Percentiles rank a stretch among this genome's conserved stretches.
Evolutionary conservation across 2,113 vertebrate genomes (phyloP).

Genomic region (Cynopterus brachyotis): DNA sequence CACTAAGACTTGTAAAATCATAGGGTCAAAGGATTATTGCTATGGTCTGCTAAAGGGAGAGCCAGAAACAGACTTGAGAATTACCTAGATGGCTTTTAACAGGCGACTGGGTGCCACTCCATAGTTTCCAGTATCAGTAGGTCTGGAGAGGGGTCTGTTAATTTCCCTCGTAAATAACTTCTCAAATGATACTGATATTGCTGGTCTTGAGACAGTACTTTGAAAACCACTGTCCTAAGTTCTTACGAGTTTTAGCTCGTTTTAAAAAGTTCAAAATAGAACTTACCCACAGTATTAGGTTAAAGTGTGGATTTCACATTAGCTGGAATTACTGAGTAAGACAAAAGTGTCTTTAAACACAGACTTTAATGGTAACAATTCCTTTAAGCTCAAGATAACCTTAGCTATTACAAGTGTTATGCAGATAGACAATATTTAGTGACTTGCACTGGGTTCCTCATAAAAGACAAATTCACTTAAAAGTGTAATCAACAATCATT

Average conservation of each 20-base stretch:
- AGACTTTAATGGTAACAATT: slow-evolving; percentile 79
- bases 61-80: neutral
- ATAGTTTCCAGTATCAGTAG: neutral
- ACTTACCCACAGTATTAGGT: neutral
- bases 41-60: neutral
- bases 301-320: slow-evolving; percentile 53
- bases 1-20: neutral
- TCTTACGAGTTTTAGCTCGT: neutral
- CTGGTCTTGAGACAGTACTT: neutral
- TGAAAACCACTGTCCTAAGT: neutral
- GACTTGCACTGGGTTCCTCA: slow-evolving; percentile 76
- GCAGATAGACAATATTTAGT: slow-evolving; percentile 72
- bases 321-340: slow-evolving; percentile 73
- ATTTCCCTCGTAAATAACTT: neutral
- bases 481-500: slow-evolving; percentile 68
- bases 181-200: neutral
- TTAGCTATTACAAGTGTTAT: slow-evolving; percentile 75
- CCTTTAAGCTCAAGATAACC: slow-evolving; percentile 72
- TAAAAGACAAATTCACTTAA: slow-evolving; percentile 69
- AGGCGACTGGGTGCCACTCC: neutral
- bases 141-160: neutral
- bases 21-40: neutral
- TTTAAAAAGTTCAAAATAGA: slow-evolving; percentile 5
- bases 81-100: neutral
- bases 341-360: slow-evolving; percentile 76